Conservation (phyloP, 2,888 invertebrate species). For the Uropetala carovei region DNA sequence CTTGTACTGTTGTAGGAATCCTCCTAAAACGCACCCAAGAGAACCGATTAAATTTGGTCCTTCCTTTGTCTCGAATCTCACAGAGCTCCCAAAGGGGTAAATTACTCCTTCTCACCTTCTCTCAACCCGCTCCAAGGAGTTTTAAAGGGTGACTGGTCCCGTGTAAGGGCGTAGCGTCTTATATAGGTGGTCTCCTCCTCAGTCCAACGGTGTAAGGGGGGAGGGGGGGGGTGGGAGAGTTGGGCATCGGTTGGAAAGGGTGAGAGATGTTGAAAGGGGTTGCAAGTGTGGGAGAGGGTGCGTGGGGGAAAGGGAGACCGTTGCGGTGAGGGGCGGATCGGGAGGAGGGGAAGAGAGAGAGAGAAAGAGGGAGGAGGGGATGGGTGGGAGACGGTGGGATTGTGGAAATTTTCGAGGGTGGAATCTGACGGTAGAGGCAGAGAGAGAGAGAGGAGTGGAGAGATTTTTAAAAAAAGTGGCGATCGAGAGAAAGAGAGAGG, state of each 20-base stretch:
- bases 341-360: background rate
- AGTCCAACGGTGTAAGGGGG: background rate
- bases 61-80: background rate
- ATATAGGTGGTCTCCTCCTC: conserved; percentile 42
- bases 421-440: background rate
- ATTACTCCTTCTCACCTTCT: conserved; percentile 10
- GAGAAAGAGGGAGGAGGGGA: background rate
- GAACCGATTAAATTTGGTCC: background rate
- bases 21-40: too few relatives aligned
- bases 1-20: too few relatives aligned
- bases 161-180: conserved; percentile 37
- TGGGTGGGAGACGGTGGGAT: background rate
- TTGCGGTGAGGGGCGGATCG: background rate
- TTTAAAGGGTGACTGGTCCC: conserved; percentile 40
- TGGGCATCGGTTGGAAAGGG: background rate
- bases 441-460: background rate
- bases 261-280: background rate
- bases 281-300: background rate
- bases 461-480: background rate
- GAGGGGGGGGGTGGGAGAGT: background rate
- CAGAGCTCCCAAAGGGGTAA: background rate
- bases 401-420: conserved; percentile 25
- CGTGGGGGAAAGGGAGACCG: background rate
- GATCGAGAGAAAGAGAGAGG: background rate
- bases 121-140: background rate